These are phyloP conservation scores for Watersipora subatra DNA, from an alignment of 1,140 invertebrate species.

Conservation along the genomic window DNA sequence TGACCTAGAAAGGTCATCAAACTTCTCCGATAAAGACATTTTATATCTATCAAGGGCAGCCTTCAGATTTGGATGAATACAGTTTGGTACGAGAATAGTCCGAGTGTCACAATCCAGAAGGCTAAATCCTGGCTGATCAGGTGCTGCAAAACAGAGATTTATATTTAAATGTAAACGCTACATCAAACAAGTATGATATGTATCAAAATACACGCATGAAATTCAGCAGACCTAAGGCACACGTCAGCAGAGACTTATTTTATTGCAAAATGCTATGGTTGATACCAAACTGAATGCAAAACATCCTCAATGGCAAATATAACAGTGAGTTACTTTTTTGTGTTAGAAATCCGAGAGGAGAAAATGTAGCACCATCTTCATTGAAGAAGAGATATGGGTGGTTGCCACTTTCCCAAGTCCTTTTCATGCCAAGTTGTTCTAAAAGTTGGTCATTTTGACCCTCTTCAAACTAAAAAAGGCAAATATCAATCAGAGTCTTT, in stretches of 20 bases:
- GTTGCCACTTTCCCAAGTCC: conserved; percentile 27
- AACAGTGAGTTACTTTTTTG: conserved; percentile 13
- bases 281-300: background rate
- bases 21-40: conserved; percentile 26
- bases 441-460: conserved; percentile 8
- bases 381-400: conserved; percentile 37
- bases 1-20: conserved; percentile 27
- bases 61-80: conserved; percentile 18
- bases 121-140: conserved; percentile 8
- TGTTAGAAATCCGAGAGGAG: conserved; percentile 30
- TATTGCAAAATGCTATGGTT: background rate
- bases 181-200: background rate
- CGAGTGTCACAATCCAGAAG: conserved; percentile 22
- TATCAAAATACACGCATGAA: background rate
- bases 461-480: conserved; percentile 4
- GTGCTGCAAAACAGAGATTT: background rate
- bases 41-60: conserved; percentile 19
- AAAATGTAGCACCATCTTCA: conserved; percentile 22
- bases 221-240: background rate
- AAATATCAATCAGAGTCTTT: background rate
- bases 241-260: background rate
- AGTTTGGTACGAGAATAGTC: conserved; percentile 13
- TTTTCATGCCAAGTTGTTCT: conserved; percentile 18
- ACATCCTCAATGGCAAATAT: background rate
- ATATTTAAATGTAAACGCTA: background rate